Base-by-base conservation (phyloP, 64 coral and sea anemone genomes). In the Pachyseris speciosa region DNA sequence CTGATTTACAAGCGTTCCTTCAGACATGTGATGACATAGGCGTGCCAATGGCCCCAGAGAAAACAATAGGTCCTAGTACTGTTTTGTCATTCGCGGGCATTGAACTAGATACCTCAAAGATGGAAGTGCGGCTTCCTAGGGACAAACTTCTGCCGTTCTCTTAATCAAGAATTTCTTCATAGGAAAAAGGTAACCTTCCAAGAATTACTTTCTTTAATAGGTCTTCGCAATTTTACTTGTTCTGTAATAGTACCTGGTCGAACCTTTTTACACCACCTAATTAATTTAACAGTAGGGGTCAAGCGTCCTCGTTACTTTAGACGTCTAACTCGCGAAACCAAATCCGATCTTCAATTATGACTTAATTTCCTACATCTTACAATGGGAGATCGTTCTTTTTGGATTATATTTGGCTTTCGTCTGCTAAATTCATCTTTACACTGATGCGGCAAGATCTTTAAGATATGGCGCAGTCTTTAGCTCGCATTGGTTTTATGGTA, bases 301-400 rank as follows among this genome's bases (percentile, higher is more conserved):
- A 75, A 75, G 15, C 39, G 45, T 20, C 43, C 78, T 55, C 34
- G 36, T 10, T 33, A 52, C 33, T 55, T 49, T 50, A 83, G 55
- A 6, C 45, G 48, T 41, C 32, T 83, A 55, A 49, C 48, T 49
- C 45, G 78, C 9, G 83, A 85, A 45, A 38, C 63, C 2, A 85
- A 85, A 68, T 27, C 29, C n/a, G n/a, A n/a, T n/a, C n/a, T n/a
- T n/a, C n/a, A n/a, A n/a, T n/a, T n/a, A n/a, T n/a, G n/a, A n/a
- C 58, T 63, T 27, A 9, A 24, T 16, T 85, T 85, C 26, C 40
- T 61, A 19, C 36, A 61, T 7, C 29, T 12, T 85, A n/a, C 32
- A 85, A 67, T 66, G 55, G 59, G 9, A 85, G 26, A 41, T 66
- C 83, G 2, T 85, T 85, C 61, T 85, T 85, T 40, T 40, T 85